Evolutionary conservation across 2,888 invertebrate genomes (phyloP).

Genomic region (Notodonta ziczac): DNA sequence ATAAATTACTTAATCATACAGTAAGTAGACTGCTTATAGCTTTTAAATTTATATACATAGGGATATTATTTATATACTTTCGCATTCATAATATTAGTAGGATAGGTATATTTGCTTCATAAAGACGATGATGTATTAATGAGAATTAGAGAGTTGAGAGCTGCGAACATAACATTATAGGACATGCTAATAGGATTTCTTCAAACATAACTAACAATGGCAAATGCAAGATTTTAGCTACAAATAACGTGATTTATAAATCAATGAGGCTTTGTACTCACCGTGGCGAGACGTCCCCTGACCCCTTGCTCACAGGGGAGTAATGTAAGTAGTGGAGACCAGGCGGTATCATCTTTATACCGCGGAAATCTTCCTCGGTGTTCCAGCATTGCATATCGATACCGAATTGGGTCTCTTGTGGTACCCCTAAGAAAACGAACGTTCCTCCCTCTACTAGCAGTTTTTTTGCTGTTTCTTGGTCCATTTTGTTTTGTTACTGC

Average conservation of each 20-base stretch:
- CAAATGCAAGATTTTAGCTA: background rate
- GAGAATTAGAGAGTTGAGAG: too few species aligned
- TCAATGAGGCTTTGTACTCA: conserved; percentile 41
- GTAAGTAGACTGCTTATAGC: too few species aligned
- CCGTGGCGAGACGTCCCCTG: conserved; percentile 88
- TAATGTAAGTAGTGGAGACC: conserved; percentile 97
- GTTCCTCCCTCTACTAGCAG: conserved; percentile 93
- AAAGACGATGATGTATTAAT: too few species aligned
- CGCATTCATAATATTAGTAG: too few species aligned
- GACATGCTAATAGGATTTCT: too few species aligned
- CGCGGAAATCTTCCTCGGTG: conserved; percentile 95
- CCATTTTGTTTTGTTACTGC: conserved; percentile 80
- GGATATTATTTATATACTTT: too few species aligned
- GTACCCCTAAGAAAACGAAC: conserved; percentile 93
- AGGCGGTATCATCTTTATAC: conserved; percentile 99
- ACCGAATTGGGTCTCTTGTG: conserved; percentile 97
- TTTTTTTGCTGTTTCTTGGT: conserved; percentile 89
- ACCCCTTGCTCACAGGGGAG: conserved; percentile 86
- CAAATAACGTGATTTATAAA: background rate
- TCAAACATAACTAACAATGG: too few species aligned
- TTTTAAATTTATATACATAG: too few species aligned
- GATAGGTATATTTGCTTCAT: too few species aligned
- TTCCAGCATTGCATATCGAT: conserved; percentile 94
- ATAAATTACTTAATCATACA: too few species aligned
- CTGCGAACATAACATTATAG: too few species aligned